These are phyloP conservation scores for Brachyalestes nurse DNA, from an alignment of 2,797 vertebrate genomes.

Conservation along the genomic window DNA sequence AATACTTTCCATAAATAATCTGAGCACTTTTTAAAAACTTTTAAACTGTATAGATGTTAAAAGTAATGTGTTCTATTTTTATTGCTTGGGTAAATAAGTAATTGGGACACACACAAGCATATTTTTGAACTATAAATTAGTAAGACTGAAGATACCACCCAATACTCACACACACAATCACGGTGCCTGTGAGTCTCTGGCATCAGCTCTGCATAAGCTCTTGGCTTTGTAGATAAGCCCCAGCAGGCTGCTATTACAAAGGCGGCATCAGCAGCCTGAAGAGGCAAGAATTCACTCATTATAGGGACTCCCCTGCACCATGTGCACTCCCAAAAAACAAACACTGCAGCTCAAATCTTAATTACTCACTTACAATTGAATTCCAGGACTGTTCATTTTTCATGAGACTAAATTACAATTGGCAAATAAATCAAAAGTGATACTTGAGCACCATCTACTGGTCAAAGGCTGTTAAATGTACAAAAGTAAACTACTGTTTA, in stretches of 20 bases:
- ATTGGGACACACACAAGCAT: background rate
- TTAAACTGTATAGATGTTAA: background rate
- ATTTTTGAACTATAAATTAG: conserved; percentile 32
- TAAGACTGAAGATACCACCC: background rate
- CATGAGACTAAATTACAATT: background rate
- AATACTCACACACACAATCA: conserved; percentile 60
- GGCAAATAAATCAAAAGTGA: background rate
- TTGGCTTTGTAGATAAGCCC: conserved; percentile 74
- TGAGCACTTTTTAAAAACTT: too few species aligned
- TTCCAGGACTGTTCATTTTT: background rate
- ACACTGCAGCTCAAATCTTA: conserved; percentile 6
- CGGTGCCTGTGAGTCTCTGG: conserved; percentile 80
- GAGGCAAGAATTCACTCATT: conserved; percentile 23
- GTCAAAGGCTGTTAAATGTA: background rate
- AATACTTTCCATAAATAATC: too few species aligned
- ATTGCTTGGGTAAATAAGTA: background rate
- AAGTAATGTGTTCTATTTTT: background rate
- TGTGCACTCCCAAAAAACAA: conserved; percentile 13
- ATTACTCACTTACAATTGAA: background rate
- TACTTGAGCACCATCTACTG: conserved; percentile 33
- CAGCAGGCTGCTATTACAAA: conserved; percentile 72
- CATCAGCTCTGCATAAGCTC: conserved; percentile 75
- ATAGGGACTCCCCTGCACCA: background rate
- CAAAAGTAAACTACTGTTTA: background rate
- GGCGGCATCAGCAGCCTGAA: conserved; percentile 38